phyloP scores from a whole-genome alignment of 2,888 invertebrate species.

The Epirrhoe alternata region DNA sequence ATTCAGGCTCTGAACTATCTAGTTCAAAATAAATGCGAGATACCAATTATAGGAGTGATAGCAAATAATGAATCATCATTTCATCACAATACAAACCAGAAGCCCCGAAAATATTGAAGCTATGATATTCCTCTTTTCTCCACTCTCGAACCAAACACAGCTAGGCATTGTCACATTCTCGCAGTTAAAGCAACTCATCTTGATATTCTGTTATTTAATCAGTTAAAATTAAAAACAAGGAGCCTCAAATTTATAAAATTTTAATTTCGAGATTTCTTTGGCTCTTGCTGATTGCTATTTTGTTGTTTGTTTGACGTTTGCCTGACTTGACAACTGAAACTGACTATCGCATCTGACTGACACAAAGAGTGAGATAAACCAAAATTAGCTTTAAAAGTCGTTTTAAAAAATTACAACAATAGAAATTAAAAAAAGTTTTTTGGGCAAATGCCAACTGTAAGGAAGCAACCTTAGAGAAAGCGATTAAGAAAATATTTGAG shows the following conservation, averaged over 20 bases:
- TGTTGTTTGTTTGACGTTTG: not conserved
- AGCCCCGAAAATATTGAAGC: slow-evolving; percentile 94
- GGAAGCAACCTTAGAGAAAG: too few relatives aligned
- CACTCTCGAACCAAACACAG: slow-evolving; percentile 94
- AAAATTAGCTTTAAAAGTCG: too few relatives aligned
- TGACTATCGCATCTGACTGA: too few relatives aligned
- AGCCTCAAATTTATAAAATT: not conserved
- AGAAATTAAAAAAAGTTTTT: too few relatives aligned
- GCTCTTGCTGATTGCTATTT: not conserved
- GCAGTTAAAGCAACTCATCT: slow-evolving; percentile 88
- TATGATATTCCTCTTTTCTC: slow-evolving; percentile 93
- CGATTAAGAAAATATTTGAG: too few relatives aligned
- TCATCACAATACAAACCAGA: slow-evolving; percentile 88
- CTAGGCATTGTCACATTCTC: slow-evolving; percentile 91
- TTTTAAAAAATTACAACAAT: too few relatives aligned
- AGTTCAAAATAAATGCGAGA: not conserved
- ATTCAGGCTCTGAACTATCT: not conserved
- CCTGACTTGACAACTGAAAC: not conserved
- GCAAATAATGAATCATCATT: slow-evolving; percentile 61
- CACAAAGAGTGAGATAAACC: too few relatives aligned
- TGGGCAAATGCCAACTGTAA: too few relatives aligned
- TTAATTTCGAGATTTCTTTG: not conserved
- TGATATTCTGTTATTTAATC: slow-evolving; percentile 25
- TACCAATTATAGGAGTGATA: not conserved
- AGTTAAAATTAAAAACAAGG: not conserved